Percentiles rank a stretch among this genome's conserved stretches.
These are phyloP conservation scores for Lithosia quadra DNA, from an alignment of 2,888 invertebrate genomes.

Conservation along the genomic window DNA sequence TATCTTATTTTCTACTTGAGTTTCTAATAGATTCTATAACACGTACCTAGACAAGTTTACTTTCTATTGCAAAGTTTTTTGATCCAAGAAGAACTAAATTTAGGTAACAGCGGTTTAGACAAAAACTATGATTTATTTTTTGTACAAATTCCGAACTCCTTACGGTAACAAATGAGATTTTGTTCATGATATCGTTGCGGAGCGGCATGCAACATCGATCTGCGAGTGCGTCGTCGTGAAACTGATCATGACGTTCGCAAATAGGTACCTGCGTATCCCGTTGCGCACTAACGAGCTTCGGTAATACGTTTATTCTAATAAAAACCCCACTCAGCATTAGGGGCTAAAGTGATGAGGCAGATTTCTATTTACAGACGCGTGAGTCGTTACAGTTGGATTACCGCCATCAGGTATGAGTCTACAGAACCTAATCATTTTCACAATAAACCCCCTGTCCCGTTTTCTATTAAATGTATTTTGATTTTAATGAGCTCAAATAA, in stretches of 20 bases:
- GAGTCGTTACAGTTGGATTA: conserved; percentile 29
- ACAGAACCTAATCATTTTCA: conserved; percentile 13
- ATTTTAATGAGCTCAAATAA: conserved; percentile 26
- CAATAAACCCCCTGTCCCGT: conserved; percentile 21
- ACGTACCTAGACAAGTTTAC: background rate
- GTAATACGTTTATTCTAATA: conserved; percentile 40
- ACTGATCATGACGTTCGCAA: conserved; percentile 49
- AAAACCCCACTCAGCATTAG: conserved; percentile 41
- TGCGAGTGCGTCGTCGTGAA: conserved; percentile 36
- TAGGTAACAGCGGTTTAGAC: background rate
- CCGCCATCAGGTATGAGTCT: conserved; percentile 19
- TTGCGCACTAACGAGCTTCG: conserved; percentile 46
- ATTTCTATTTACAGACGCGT: conserved; percentile 25
- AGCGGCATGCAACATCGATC: conserved; percentile 35
- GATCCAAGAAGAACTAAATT: background rate
- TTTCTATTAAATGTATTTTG: conserved; percentile 23
- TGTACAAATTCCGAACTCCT: background rate
- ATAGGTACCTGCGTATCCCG: conserved; percentile 38
- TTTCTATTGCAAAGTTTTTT: background rate
- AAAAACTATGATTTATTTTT: conserved; percentile 4
- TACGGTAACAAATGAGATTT: conserved; percentile 34
- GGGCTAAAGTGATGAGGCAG: conserved; percentile 33
- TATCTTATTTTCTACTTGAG: background rate
- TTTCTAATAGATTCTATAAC: background rate
- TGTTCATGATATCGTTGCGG: conserved; percentile 33